Evolutionary conservation across 1,140 invertebrate species (phyloP).

Genomic region (Aphidius ervi): DNA sequence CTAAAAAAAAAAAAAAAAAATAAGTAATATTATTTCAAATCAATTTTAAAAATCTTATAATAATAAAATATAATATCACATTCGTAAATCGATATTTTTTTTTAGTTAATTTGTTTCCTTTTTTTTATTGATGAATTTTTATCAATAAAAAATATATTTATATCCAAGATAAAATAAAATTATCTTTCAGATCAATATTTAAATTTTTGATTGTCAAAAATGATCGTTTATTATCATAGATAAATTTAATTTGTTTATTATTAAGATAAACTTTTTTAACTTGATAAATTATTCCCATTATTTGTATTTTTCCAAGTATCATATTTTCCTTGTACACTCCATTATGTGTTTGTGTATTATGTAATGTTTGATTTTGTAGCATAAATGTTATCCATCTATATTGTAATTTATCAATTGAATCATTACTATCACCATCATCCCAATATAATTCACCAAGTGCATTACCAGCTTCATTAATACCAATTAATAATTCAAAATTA

Average conservation of each 20-base stretch:
- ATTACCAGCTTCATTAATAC: conserved; percentile 46
- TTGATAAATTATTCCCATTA: conserved; percentile 39
- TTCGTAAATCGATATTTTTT: background rate
- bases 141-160: no score
- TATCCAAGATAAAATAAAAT: background rate
- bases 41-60: conserved; percentile 8
- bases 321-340: conserved; percentile 32
- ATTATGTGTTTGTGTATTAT: conserved; percentile 22
- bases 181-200: background rate
- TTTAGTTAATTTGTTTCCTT: background rate
- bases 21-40: background rate
- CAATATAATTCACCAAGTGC: conserved; percentile 68
- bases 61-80: conserved; percentile 6
- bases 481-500: conserved; percentile 58
- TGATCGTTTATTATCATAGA: conserved; percentile 28
- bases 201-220: conserved; percentile 7
- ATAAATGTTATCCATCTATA: conserved; percentile 59
- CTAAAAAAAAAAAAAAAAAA: no score
- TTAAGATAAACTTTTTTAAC: conserved; percentile 36
- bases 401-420: conserved; percentile 58
- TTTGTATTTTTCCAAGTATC: conserved; percentile 37
- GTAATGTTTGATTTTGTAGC: conserved; percentile 49
- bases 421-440: conserved; percentile 73
- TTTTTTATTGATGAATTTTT: background rate
- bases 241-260: conserved; percentile 28